phyloP scores from a whole-genome alignment of 2,888 invertebrate genomes.

The Hermodice carunculata region DNA sequence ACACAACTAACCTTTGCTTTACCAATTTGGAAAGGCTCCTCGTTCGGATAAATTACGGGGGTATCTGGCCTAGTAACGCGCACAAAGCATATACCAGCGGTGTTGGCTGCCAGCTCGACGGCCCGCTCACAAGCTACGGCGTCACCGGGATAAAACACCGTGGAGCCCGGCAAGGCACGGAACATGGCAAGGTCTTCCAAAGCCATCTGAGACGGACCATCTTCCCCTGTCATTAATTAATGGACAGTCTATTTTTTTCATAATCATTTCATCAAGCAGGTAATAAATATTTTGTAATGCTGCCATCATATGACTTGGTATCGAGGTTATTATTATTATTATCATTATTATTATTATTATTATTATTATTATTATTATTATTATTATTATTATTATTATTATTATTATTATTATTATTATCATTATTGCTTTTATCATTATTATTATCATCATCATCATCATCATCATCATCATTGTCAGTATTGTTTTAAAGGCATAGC shows the following conservation, averaged over 20 bases:
- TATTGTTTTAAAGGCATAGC: too few species aligned
- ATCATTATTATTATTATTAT: too few species aligned
- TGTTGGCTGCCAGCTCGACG: conserved; percentile 93
- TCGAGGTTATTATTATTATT: too few species aligned
- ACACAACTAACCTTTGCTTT: conserved; percentile 68
- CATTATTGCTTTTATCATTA: too few species aligned
- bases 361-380: too few species aligned
- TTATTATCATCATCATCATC: too few species aligned
- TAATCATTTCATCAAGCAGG: too few species aligned
- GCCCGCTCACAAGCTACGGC: conserved; percentile 93
- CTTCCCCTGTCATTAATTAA: conserved; percentile 74
- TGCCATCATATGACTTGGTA: too few species aligned
- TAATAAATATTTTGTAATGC: too few species aligned
- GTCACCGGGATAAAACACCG: conserved; percentile 81
- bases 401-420: too few species aligned
- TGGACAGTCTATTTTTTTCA: background rate
- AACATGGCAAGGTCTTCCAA: conserved; percentile 95
- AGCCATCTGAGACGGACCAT: conserved; percentile 98
- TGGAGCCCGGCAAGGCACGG: conserved; percentile 81
- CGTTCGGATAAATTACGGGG: conserved; percentile 84
- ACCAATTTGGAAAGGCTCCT: conserved; percentile 81
- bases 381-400: too few species aligned
- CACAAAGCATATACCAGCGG: conserved; percentile 91
- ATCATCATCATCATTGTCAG: too few species aligned
- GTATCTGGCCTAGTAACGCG: conserved; percentile 93